These are phyloP conservation scores for Sebastes umbrosus DNA, from an alignment of 2,797 vertebrate species.

Conservation along the genomic window DNA sequence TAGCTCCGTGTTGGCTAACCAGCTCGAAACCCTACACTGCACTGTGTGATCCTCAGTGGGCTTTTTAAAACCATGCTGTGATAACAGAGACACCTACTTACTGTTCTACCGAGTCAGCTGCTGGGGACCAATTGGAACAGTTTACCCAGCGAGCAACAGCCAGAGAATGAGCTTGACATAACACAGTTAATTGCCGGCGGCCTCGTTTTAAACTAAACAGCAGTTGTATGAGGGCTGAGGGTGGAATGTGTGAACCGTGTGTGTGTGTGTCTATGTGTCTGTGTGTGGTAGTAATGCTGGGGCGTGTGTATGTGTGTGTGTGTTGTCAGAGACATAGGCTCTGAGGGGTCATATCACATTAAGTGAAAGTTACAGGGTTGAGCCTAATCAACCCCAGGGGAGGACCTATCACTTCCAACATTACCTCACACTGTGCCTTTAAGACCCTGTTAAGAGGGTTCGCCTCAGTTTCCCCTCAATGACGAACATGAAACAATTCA, in stretches of 20 bases:
- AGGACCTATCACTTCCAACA: constrained; percentile 75
- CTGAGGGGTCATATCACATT: constrained; percentile 73
- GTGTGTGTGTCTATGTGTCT: constrained; percentile 22
- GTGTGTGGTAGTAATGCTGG: constrained; percentile 57
- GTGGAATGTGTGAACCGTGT: constrained; percentile 54
- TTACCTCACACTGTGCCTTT: constrained; percentile 72
- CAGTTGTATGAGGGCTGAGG: constrained; percentile 49
- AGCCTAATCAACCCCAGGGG: constrained; percentile 77
- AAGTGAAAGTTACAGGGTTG: constrained; percentile 77
- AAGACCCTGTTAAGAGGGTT: constrained; percentile 57
- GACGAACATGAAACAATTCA: constrained; percentile 46
- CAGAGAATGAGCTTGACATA: constrained; percentile 76
- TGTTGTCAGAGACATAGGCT: constrained; percentile 59
- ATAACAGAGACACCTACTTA: constrained; percentile 74
- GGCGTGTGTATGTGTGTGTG: constrained; percentile 29
- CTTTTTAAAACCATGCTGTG: constrained; percentile 65
- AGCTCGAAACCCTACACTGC: constrained; percentile 40
- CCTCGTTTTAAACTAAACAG: constrained; percentile 77
- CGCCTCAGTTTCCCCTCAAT: constrained; percentile 50
- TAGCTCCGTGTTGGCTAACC: constrained; percentile 15
- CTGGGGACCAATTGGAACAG: constrained; percentile 73
- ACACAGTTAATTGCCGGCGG: constrained; percentile 78
- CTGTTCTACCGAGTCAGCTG: constrained; percentile 71
- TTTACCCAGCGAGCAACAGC: constrained; percentile 73
- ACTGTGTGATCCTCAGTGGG: constrained; percentile 53